Evolutionary conservation across 2,888 invertebrate species (phyloP), one percentile per base, ranked within the genome.

Genomic region (Drosophila buzzatii): DNA sequence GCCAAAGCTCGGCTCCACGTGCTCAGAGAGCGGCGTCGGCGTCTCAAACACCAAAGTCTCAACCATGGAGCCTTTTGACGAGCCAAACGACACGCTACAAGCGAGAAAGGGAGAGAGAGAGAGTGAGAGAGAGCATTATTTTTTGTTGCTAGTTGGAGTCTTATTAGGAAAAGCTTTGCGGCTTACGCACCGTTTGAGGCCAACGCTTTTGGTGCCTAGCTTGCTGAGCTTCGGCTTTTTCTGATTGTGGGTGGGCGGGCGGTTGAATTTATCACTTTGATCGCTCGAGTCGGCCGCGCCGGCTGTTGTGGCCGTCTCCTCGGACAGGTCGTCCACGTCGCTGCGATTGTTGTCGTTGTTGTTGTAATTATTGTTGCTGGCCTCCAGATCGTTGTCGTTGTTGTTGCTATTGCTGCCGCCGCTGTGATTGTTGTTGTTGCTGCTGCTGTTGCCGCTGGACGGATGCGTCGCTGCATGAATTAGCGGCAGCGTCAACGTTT

Each of bases 31-130:
- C 71, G 95, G 95, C 58, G 94, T 94, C 39, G 96, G 96, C 89
- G 96, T 97, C 94, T 98, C 98, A 94, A 97, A 98, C 85, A 98
- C 97, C 82, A 98, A 94, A 55, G 98, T 98, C 94, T 98, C 98
- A 78, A 98, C 98, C 98, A 98, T 98, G 59, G 98, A 98, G 81
- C 98, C 98, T 93, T 98, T 98, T 83, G 97, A 97, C 93, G 97
- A 98, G 82, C 98, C 98, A 93, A 98, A 98, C 58, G 98, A 98
- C 81, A 98, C 98, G 94, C 98, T 98, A 20, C 73, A 72, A 80
- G 16, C 2, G 16, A 39, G 16, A 10, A 16, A 39, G 0, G 9
- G 39, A 55, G n/a, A 41, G 10, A 39, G 6, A 51, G 14, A 35
- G 23, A 8, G 7, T 8, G 16, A 23, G 27, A 39, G 23, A 39